phyloP scores from a whole-genome alignment of 2,888 invertebrate genomes.

The Mimumesa dahlbomi region DNA sequence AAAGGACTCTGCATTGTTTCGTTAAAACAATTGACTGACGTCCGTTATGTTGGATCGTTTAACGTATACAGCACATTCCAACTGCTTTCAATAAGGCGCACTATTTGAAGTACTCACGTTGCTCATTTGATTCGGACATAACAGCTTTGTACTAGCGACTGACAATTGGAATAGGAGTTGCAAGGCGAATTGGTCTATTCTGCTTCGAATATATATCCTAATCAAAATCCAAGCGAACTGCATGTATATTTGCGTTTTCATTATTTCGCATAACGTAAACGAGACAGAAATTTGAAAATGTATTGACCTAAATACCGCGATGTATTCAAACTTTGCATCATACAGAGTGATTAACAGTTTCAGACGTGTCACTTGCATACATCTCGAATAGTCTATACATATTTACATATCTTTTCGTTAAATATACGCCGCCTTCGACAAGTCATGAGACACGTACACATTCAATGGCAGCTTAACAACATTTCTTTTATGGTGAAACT shows the following conservation, averaged over 20 bases:
- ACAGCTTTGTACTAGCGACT: slow-evolving; percentile 44
- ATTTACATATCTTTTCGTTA: slow-evolving; percentile 51
- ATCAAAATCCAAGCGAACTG: slow-evolving; percentile 36
- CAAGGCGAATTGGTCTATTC: slow-evolving; percentile 41
- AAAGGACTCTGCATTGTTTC: slow-evolving; percentile 68
- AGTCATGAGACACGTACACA: no score
- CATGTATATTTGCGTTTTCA: no score
- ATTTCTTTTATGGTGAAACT: no score
- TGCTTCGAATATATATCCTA: slow-evolving; percentile 36
- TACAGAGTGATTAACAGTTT: slow-evolving; percentile 26
- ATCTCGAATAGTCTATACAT: slow-evolving; percentile 27
- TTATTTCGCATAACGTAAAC: not conserved
- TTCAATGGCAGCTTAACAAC: no score
- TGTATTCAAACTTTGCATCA: slow-evolving; percentile 28
- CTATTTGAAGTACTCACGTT: slow-evolving; percentile 40
- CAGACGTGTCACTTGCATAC: slow-evolving; percentile 14
- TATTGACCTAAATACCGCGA: slow-evolving; percentile 35
- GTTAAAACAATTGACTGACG: slow-evolving; percentile 65
- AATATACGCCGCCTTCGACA: no score
- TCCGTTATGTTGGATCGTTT: slow-evolving; percentile 61
- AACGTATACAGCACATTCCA: slow-evolving; percentile 75
- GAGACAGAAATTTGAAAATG: not conserved
- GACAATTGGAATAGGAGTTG: slow-evolving; percentile 34
- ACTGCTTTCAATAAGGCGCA: slow-evolving; percentile 70
- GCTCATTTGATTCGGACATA: slow-evolving; percentile 48